A percentile compares a stretch with the other conserved stretches of the same genome.
phyloP scores from a whole-genome alignment of 2,797 vertebrate genomes.

The Catostomus latipinnis region DNA sequence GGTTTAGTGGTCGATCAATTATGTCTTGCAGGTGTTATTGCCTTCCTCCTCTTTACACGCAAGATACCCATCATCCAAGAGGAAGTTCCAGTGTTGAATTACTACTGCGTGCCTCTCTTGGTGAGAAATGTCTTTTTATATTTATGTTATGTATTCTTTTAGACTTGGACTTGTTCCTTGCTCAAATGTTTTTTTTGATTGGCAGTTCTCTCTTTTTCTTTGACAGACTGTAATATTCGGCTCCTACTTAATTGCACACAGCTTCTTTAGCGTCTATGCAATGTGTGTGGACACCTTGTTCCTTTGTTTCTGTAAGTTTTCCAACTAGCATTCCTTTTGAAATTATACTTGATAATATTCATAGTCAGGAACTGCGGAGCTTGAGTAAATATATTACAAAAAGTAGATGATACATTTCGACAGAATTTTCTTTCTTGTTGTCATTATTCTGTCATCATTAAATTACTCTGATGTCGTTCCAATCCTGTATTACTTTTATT shows the following conservation, averaged over 20 bases:
- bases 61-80: constrained; percentile 80
- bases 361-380: background rate
- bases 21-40: constrained; percentile 78
- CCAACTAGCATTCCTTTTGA: background rate
- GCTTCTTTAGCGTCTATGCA: constrained; percentile 93
- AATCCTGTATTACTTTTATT: too few species aligned
- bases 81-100: constrained; percentile 85
- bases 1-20: constrained; percentile 27
- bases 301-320: constrained; percentile 93
- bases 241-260: constrained; percentile 88
- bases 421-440: too few species aligned
- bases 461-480: too few species aligned
- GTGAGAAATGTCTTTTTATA: constrained; percentile 72
- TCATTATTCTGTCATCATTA: too few species aligned
- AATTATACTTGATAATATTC: background rate
- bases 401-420: too few species aligned
- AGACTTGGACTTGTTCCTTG: background rate
- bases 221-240: constrained; percentile 84
- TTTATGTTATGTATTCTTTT: constrained; percentile 1
- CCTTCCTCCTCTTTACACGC: constrained; percentile 86
- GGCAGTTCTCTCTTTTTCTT: constrained; percentile 42
- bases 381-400: too few species aligned
- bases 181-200: constrained; percentile 4
- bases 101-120: constrained; percentile 89
- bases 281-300: constrained; percentile 94